These are phyloP conservation scores for Lipotes vexillifer DNA, from an alignment of 2,113 vertebrate species.

Conservation along the genomic window DNA sequence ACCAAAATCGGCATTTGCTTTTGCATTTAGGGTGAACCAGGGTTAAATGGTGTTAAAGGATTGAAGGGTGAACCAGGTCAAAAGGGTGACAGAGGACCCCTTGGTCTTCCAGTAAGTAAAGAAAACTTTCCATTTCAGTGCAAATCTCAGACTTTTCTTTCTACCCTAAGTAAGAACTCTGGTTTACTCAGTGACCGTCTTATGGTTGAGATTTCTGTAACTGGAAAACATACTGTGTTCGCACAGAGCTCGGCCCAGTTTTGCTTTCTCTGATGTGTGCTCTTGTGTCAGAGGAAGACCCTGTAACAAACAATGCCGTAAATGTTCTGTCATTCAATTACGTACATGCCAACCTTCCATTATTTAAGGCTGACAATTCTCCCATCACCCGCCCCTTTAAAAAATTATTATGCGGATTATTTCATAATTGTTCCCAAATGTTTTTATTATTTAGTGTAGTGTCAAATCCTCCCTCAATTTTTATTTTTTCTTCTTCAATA, in stretches of 20 bases:
- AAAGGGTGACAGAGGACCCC: conserved; percentile 98
- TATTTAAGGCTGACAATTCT: neutral
- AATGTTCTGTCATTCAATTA: conserved; percentile 56
- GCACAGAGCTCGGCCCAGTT: conserved; percentile 57
- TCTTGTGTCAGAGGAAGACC: conserved; percentile 13
- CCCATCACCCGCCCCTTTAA: neutral
- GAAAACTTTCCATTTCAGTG: conserved; percentile 81
- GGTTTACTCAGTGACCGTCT: conserved; percentile 69
- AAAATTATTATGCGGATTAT: neutral
- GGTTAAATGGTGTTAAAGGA: conserved; percentile 96
- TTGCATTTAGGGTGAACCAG: conserved; percentile 94
- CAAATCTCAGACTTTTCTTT: conserved; percentile 78
- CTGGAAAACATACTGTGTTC: neutral
- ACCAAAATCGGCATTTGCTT: conserved; percentile 86
- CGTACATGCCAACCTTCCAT: conserved; percentile 32
- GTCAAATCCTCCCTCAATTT: neutral
- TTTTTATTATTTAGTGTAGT: neutral
- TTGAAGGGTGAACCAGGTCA: conserved; percentile 95
- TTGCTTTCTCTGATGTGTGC: conserved; percentile 57
- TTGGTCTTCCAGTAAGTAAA: conserved; percentile 99
- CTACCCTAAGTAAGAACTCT: conserved; percentile 72
- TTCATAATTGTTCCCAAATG: neutral
- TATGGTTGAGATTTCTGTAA: neutral
- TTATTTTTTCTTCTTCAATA: neutral
- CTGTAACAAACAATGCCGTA: conserved; percentile 28